phyloP scores from a whole-genome alignment of 2,113 vertebrate species.

The Periophthalmodon schlosseri region DNA sequence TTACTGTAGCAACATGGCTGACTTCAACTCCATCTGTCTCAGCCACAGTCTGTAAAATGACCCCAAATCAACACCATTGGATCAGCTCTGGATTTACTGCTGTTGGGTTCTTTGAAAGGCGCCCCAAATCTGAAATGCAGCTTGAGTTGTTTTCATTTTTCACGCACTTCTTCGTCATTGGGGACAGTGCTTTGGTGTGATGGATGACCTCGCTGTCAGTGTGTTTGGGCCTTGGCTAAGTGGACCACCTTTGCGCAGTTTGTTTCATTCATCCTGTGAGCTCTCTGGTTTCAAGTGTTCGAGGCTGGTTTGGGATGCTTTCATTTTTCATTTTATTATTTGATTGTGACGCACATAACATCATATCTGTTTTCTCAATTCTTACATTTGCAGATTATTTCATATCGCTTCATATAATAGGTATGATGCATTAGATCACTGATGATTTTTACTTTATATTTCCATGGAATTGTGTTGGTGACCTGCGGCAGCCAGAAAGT shows the following conservation, averaged over 20 bases:
- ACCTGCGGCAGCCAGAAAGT: too few relatives aligned
- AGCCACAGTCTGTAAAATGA: slow-evolving; percentile 71
- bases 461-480: too few relatives aligned
- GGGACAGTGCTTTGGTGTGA: slow-evolving; percentile 39
- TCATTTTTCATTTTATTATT: slow-evolving; percentile 3
- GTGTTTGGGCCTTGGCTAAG: slow-evolving; percentile 30
- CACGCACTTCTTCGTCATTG: slow-evolving; percentile 37
- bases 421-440: too few relatives aligned
- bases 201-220: slow-evolving; percentile 32
- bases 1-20: slow-evolving; percentile 57
- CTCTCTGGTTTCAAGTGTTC: slow-evolving; percentile 24
- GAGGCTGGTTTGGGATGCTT: slow-evolving; percentile 19
- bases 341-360: too few relatives aligned
- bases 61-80: slow-evolving; percentile 35
- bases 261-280: slow-evolving; percentile 46
- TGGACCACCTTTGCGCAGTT: slow-evolving; percentile 31
- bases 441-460: too few relatives aligned
- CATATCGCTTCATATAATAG: too few relatives aligned
- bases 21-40: slow-evolving; percentile 62
- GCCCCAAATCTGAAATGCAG: slow-evolving; percentile 39
- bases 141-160: slow-evolving; percentile 39
- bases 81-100: slow-evolving; percentile 36
- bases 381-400: too few relatives aligned
- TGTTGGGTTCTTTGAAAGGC: slow-evolving; percentile 30
- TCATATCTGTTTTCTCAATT: too few relatives aligned